Percentiles rank a stretch among this genome's conserved stretches.
Evolutionary conservation across 2,113 vertebrate genomes (phyloP).

Genomic region (Onychostruthus taczanowskii): DNA sequence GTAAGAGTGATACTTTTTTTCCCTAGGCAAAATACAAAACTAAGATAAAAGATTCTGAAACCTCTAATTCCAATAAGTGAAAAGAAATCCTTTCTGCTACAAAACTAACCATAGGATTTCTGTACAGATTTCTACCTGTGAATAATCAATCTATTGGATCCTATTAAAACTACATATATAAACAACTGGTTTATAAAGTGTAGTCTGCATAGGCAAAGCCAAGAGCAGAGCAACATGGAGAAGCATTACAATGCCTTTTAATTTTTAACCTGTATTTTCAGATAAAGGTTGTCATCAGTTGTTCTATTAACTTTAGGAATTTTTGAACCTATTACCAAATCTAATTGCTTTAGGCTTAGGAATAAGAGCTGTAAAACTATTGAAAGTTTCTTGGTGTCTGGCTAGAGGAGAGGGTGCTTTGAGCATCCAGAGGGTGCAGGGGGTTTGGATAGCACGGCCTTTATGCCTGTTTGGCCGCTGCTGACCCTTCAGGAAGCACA

Average conservation of each 20-base stretch:
- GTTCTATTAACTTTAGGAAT: neutral
- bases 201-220: neutral
- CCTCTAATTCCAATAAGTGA: neutral
- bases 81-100: neutral
- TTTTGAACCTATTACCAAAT: neutral
- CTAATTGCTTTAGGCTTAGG: neutral
- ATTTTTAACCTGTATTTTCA: slow-evolving; percentile 28
- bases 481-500: neutral
- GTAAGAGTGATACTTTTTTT: neutral
- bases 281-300: neutral
- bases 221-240: neutral
- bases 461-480: neutral
- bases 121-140: neutral
- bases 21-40: neutral
- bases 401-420: neutral
- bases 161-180: neutral
- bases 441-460: neutral
- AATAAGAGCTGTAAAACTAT: neutral
- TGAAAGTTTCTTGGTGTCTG: neutral
- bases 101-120: neutral
- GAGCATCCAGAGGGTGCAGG: neutral
- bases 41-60: slow-evolving; percentile 9
- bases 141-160: neutral
- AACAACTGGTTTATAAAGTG: neutral
- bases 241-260: neutral